These are phyloP conservation scores for Pterophyllum scalare DNA, from an alignment of 2,113 vertebrate genomes.

Conservation along the genomic window DNA sequence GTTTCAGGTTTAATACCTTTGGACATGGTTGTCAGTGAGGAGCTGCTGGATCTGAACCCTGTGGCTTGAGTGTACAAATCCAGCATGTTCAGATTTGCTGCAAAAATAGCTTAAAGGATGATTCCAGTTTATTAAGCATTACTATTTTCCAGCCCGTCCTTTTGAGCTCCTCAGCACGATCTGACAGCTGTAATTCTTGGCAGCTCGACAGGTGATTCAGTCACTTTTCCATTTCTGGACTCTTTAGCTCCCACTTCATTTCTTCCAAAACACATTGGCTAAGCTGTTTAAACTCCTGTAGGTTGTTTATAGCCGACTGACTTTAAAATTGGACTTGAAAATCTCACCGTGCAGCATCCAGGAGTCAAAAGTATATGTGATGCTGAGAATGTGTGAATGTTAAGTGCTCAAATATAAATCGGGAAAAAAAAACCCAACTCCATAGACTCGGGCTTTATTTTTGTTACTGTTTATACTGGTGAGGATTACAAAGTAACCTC, in stretches of 20 bases:
- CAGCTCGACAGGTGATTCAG: slow-evolving; percentile 2
- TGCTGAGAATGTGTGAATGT: background rate
- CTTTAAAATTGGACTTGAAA: background rate
- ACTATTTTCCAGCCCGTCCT: background rate
- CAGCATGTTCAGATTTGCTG: background rate
- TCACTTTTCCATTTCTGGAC: background rate
- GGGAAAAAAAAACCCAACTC: background rate
- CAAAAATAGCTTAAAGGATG: slow-evolving; percentile 37
- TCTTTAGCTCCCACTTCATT: background rate
- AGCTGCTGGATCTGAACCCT: background rate
- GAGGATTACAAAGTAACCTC: background rate
- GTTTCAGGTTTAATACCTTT: background rate
- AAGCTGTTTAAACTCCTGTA: background rate
- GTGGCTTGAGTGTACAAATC: background rate
- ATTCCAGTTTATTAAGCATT: slow-evolving; percentile 17
- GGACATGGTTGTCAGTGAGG: background rate
- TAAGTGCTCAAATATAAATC: background rate
- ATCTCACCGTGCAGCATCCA: background rate
- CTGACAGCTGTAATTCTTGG: slow-evolving; percentile 13
- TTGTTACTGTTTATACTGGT: background rate
- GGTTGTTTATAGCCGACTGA: background rate
- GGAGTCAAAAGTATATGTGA: background rate
- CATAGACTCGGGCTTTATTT: background rate
- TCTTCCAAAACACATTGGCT: background rate
- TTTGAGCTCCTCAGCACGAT: background rate